Evolutionary conservation across 2,113 vertebrate genomes (phyloP).

Genomic region (Paedocypris sp.): DNA sequence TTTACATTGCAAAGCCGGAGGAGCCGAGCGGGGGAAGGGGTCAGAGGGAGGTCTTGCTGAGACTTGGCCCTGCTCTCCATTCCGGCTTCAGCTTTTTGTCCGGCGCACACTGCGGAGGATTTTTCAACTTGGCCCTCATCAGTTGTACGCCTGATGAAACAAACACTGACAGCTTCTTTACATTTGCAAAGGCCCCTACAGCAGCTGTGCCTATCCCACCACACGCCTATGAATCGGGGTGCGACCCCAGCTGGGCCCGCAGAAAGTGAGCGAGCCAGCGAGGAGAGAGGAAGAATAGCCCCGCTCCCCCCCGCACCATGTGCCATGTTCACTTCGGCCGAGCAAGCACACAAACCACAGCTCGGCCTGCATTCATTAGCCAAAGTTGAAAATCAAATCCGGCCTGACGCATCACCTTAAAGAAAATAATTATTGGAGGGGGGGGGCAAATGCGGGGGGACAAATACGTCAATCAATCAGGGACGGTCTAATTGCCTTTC

Average conservation of each 20-base stretch:
- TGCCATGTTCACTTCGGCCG: constrained; percentile 57
- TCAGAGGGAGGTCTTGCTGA: constrained; percentile 42
- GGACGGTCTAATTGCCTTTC: constrained; percentile 18
- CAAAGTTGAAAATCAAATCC: constrained; percentile 10
- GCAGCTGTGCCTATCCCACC: constrained; percentile 98
- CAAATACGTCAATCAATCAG: constrained; percentile 21
- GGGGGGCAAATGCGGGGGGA: too few species aligned
- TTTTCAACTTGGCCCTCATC: constrained; percentile 94
- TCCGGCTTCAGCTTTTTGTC: constrained; percentile 62
- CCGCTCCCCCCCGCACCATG: constrained; percentile 19
- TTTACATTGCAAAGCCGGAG: constrained; percentile 74
- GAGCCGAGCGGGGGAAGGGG: constrained; percentile 43
- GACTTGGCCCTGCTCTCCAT: constrained; percentile 52
- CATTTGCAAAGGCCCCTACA: constrained; percentile 99
- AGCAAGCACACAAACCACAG: constrained; percentile 42
- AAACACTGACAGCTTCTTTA: constrained; percentile 99
- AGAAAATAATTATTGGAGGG: constrained; percentile 21
- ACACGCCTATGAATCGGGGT: constrained; percentile 78
- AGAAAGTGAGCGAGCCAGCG: constrained; percentile 39
- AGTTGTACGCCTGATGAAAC: constrained; percentile 96
- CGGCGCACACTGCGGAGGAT: constrained; percentile 70
- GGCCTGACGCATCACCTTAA: neutral
- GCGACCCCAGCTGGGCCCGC: constrained; percentile 88
- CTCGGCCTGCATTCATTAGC: constrained; percentile 33
- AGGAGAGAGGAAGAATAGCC: neutral